phyloP scores from a whole-genome alignment of 2,113 vertebrate genomes.

The Thomomys bottae region DNA sequence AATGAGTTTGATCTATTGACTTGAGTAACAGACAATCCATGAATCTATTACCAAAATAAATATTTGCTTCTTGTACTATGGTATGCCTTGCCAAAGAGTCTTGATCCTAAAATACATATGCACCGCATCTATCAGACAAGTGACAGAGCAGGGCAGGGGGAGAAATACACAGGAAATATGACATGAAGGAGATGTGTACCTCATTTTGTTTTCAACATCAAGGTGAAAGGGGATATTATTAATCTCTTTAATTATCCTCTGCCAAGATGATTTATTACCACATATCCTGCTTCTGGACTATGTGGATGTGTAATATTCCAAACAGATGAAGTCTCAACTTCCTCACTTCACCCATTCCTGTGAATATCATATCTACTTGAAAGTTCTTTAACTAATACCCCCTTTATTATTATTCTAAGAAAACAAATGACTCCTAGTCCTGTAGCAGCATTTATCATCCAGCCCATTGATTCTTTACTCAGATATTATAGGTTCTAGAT shows the following conservation, averaged over 20 bases:
- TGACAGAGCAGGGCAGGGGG: neutral
- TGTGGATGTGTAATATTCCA: neutral
- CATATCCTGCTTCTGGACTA: neutral
- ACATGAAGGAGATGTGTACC: neutral
- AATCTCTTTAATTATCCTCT: slow-evolving; percentile 66
- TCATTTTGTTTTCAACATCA: slow-evolving; percentile 32
- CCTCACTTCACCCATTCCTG: neutral
- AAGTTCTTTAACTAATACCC: neutral
- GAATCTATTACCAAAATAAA: neutral
- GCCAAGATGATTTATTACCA: slow-evolving; percentile 53
- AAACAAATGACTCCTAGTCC: neutral
- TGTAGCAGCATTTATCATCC: neutral
- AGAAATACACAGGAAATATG: slow-evolving; percentile 12
- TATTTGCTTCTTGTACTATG: slow-evolving; percentile 19
- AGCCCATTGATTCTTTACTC: neutral
- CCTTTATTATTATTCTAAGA: neutral
- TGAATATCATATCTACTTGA: neutral
- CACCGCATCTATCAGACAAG: neutral
- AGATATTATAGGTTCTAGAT: neutral
- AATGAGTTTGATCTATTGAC: slow-evolving; percentile 40
- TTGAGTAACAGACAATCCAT: slow-evolving; percentile 4
- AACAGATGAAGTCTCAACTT: neutral
- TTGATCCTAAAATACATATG: neutral
- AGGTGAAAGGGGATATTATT: slow-evolving; percentile 51
- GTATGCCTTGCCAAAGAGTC: neutral